Percentiles rank a stretch among this genome's conserved stretches.
Conservation (phyloP, 2,797 vertebrate species). For the Eulemur rubriventer region DNA sequence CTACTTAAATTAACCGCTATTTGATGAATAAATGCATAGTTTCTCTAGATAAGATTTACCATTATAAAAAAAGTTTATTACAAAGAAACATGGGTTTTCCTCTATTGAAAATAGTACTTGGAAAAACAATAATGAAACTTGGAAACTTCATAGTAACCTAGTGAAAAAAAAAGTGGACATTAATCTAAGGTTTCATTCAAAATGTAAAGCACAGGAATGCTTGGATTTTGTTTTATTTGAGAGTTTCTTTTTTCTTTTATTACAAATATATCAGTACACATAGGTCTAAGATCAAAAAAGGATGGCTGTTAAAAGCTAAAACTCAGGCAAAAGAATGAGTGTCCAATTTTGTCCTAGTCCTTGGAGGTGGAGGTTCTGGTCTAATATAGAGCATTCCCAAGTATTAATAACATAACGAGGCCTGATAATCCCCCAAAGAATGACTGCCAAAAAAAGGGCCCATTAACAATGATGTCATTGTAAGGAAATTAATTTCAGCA, state of each 20-base stretch:
- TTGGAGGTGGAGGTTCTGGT: background rate
- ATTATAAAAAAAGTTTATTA: background rate
- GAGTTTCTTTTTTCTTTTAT: background rate
- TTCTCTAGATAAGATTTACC: background rate
- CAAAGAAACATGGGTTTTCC: background rate
- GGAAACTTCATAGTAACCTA: background rate
- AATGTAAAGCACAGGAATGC: background rate
- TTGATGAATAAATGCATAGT: background rate
- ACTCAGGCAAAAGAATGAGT: background rate
- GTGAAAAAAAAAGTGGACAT: background rate
- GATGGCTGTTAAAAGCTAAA: background rate
- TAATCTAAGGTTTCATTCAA: background rate
- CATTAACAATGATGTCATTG: background rate
- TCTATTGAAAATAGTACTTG: background rate
- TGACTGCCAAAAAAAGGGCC: background rate
- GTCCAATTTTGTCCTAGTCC: background rate
- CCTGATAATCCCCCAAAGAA: background rate
- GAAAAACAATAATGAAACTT: background rate
- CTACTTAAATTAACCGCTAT: background rate
- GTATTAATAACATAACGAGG: background rate
- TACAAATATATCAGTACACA: background rate
- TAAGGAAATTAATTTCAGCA: constrained; percentile 12
- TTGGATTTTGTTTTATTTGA: background rate
- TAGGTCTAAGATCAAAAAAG: background rate
- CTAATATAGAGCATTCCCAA: background rate